phyloP scores from a whole-genome alignment of 2,113 vertebrate species.

The Phrynosoma platyrhinos region DNA sequence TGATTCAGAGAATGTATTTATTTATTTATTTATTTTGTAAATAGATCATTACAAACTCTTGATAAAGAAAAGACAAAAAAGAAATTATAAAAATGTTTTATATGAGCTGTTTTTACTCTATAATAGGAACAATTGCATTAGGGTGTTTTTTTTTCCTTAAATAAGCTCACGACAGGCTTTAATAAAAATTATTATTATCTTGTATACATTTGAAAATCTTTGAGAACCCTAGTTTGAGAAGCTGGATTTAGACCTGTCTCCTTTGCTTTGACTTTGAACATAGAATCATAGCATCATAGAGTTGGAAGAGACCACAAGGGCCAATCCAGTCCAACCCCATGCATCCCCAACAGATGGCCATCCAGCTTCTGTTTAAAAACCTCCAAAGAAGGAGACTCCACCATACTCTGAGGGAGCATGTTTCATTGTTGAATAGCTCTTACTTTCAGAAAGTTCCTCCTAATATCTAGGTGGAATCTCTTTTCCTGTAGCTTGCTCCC shows the following conservation, averaged over 20 bases:
- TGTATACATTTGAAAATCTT: background rate
- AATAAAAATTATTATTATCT: conserved; percentile 14
- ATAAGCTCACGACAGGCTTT: background rate
- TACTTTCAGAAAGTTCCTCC: too few species aligned
- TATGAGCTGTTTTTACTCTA: background rate
- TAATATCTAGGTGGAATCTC: too few species aligned
- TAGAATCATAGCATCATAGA: too few species aligned
- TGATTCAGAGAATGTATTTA: background rate
- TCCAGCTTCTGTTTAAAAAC: too few species aligned
- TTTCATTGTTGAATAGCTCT: too few species aligned
- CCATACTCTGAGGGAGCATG: too few species aligned
- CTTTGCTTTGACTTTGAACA: background rate
- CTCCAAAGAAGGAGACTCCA: too few species aligned
- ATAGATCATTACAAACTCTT: background rate
- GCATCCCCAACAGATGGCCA: too few species aligned
- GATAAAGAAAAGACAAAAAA: background rate
- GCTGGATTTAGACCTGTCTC: background rate
- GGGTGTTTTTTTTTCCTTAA: background rate
- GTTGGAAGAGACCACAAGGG: too few species aligned
- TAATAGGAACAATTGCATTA: background rate
- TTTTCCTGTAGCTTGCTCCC: too few species aligned
- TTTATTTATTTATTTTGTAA: conserved; percentile 4
- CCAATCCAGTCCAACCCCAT: too few species aligned
- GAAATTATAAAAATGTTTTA: background rate
- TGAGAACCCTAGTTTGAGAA: background rate